A percentile compares a stretch with the other conserved stretches of the same genome.
Evolutionary conservation across 2,888 invertebrate species (phyloP).

Genomic region (Megamerina dolium): DNA sequence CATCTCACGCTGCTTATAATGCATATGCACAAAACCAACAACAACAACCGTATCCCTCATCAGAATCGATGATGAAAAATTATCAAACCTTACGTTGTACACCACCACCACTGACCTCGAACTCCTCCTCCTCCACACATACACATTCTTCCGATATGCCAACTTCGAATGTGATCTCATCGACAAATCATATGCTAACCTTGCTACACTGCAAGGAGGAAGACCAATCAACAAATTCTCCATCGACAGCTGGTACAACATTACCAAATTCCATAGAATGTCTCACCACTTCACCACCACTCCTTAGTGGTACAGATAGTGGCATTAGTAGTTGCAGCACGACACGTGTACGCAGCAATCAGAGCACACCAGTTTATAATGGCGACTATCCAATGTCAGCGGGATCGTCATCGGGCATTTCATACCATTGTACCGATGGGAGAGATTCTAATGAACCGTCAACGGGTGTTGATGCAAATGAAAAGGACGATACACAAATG

Average conservation of each 20-base stretch:
- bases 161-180: neutral
- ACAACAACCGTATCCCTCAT: neutral
- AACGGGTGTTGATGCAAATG: neutral
- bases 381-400: conserved; percentile 38
- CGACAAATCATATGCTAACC: no score
- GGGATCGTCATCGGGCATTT: conserved; percentile 34
- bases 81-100: neutral
- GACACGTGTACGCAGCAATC: conserved; percentile 30
- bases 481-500: no score
- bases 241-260: no score
- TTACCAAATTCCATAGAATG: conserved; percentile 5
- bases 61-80: no score
- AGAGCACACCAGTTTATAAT: conserved; percentile 37
- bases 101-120: neutral
- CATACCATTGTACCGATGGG: conserved; percentile 32
- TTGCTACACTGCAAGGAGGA: neutral
- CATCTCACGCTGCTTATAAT: no score
- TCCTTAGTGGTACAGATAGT: conserved; percentile 38
- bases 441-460: conserved; percentile 29
- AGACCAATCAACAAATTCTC: neutral
- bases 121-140: neutral
- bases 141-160: neutral
- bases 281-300: conserved; percentile 33
- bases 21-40: neutral
- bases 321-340: conserved; percentile 39